A percentile compares a stretch with the other conserved stretches of the same genome.
Evolutionary conservation across 2,888 invertebrate genomes (phyloP).

Genomic region (Tipula unca): DNA sequence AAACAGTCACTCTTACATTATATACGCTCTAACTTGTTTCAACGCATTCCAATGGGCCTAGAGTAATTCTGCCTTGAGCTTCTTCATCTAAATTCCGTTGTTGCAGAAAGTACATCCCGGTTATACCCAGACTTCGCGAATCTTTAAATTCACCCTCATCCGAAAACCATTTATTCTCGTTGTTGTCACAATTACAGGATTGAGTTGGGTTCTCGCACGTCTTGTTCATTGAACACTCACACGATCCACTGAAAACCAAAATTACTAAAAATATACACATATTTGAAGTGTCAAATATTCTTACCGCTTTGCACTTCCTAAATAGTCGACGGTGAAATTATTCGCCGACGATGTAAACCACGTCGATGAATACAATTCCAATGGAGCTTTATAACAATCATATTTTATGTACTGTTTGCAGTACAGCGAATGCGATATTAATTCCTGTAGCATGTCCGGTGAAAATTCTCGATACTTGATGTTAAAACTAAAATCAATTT

Average conservation of each 20-base stretch:
- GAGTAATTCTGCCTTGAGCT: constrained; percentile 76
- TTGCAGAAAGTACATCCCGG: constrained; percentile 83
- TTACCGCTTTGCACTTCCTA: constrained; percentile 74
- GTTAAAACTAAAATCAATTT: constrained; percentile 73
- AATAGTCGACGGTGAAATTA: constrained; percentile 69
- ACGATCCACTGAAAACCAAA: constrained; percentile 51
- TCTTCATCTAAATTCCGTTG: constrained; percentile 74
- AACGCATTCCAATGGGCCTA: constrained; percentile 87
- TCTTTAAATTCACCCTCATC: constrained; percentile 80
- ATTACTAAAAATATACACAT: constrained; percentile 15
- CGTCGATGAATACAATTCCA: constrained; percentile 78
- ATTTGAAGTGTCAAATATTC: constrained; percentile 26
- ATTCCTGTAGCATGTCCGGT: constrained; percentile 82
- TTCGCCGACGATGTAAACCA: constrained; percentile 79
- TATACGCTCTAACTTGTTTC: constrained; percentile 70
- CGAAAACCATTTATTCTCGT: constrained; percentile 77
- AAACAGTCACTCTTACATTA: background rate
- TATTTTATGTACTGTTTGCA: constrained; percentile 86
- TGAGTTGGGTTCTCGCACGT: constrained; percentile 73
- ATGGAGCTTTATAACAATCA: constrained; percentile 80
- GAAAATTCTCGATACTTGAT: constrained; percentile 84
- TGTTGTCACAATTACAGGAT: constrained; percentile 86
- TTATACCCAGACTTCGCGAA: constrained; percentile 77
- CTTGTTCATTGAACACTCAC: constrained; percentile 66
- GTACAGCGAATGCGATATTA: constrained; percentile 80